Evolutionary conservation across 2,888 invertebrate species (phyloP), one percentile per base, ranked within the genome.

Genomic region (Folsomia manolachei): DNA sequence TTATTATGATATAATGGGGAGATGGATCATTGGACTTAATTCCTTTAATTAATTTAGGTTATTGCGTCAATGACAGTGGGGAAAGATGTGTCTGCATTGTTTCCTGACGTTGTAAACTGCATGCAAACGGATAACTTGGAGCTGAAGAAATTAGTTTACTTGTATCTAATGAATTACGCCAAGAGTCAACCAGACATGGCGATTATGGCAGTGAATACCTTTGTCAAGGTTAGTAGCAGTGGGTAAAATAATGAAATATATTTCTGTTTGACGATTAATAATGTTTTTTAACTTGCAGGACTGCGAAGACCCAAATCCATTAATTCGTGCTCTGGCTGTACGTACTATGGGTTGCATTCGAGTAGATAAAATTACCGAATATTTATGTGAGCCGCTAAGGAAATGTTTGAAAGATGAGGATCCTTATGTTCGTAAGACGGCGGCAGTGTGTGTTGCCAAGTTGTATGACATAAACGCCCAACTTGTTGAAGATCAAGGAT

Each of bases 21-120:
- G n/a, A 27, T 64, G 65, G 21, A 9, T 11, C 14, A 23, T 63
- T 63, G 14, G 24, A 11, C 11, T 24, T 7, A 21, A 14, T 23
- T 18, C 9, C n/a, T n/a, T 63, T 18, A 24, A 63, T 25, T 63
- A 11, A 19, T 63, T 63, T 81, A 97, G 91, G 98, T 99, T 23
- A 99, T 99, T 83, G 99, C 99, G 25, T 97, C 97, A 75, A 99
- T 99, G 99, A 99, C 99, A 4, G 99, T 99, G 24, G 99, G 99
- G 69, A 99, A 99, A 87, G 99, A 99, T 89, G 99, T 99, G 0
- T 94, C 94, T 0, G 97, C 98, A 0, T 86, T 99, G 19, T 99
- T 99, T 84, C 98, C 99, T 0, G 99, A 99, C 84, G 99, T 99
- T 1, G 97, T 99, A 27, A 99, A 99, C 86, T 99, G 99, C 84